phyloP scores from a whole-genome alignment of 2,113 vertebrate species.

The Ginglymostoma cirratum region DNA sequence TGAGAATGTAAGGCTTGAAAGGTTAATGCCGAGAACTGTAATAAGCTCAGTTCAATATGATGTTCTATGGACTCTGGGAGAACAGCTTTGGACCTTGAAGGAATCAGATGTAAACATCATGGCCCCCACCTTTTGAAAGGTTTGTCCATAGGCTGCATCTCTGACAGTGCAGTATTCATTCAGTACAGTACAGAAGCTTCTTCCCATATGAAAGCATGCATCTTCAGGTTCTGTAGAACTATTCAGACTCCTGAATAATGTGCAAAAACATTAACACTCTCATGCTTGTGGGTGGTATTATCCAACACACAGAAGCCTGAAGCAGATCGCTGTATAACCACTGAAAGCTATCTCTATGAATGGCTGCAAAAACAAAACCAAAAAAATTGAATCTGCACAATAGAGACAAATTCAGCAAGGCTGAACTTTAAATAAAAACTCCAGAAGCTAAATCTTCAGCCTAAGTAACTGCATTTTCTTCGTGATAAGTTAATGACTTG shows the following conservation, averaged over 20 bases:
- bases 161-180: neutral
- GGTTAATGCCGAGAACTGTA: no score
- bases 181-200: neutral
- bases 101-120: no score
- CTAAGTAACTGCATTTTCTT: neutral
- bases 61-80: no score
- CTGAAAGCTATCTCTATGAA: neutral
- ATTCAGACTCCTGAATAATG: neutral
- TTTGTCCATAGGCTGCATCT: neutral
- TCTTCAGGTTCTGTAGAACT: neutral
- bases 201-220: neutral
- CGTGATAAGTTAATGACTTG: neutral
- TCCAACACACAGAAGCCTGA: neutral
- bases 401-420: neutral
- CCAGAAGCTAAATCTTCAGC: neutral
- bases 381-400: neutral
- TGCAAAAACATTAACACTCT: neutral
- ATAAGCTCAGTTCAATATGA: no score
- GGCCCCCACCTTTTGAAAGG: no score
- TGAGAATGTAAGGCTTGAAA: no score
- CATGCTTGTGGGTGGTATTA: neutral
- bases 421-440: neutral
- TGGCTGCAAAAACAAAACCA: neutral
- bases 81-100: no score
- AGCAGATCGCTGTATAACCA: neutral